A percentile compares a stretch with the other conserved stretches of the same genome.
Evolutionary conservation across 2,888 invertebrate species (phyloP).

Genomic region (Mesorhabditis belari): DNA sequence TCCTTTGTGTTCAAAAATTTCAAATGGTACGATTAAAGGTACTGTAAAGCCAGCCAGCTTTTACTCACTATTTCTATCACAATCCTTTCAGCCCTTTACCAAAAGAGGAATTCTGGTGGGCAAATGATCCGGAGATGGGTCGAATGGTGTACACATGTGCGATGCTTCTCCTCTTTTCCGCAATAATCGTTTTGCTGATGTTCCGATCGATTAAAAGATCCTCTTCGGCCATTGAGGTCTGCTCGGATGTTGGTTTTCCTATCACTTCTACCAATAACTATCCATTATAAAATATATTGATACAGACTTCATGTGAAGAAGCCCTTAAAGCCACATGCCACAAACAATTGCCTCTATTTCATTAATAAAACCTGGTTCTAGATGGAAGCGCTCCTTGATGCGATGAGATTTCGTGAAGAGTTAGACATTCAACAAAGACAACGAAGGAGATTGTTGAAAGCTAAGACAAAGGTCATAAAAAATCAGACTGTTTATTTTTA

Average conservation of each 20-base stretch:
- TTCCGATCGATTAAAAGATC: conserved; percentile 43
- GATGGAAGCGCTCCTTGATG: conserved; percentile 48
- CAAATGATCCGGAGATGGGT: conserved; percentile 41
- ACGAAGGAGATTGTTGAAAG: conserved; percentile 27
- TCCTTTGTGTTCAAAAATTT: too few species aligned
- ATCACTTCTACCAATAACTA: conserved; percentile 1
- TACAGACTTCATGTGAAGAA: neutral
- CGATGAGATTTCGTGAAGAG: conserved; percentile 50
- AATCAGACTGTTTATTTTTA: neutral
- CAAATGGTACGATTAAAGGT: neutral
- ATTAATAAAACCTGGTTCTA: conserved; percentile 7
- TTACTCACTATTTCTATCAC: neutral
- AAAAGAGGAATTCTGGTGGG: neutral
- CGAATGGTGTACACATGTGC: conserved; percentile 46
- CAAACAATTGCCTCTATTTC: neutral
- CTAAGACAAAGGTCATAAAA: conserved; percentile 13
- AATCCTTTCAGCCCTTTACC: neutral
- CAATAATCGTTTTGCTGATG: conserved; percentile 48
- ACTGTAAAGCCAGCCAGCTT: neutral
- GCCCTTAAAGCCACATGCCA: neutral
- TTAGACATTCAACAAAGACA: conserved; percentile 45
- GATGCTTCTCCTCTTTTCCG: conserved; percentile 45
- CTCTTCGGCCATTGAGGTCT: conserved; percentile 31
- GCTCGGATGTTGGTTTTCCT: conserved; percentile 1
- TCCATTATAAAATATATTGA: neutral